Evolutionary conservation across 2,113 vertebrate genomes (phyloP).

Genomic region (Gopherus flavomarginatus): DNA sequence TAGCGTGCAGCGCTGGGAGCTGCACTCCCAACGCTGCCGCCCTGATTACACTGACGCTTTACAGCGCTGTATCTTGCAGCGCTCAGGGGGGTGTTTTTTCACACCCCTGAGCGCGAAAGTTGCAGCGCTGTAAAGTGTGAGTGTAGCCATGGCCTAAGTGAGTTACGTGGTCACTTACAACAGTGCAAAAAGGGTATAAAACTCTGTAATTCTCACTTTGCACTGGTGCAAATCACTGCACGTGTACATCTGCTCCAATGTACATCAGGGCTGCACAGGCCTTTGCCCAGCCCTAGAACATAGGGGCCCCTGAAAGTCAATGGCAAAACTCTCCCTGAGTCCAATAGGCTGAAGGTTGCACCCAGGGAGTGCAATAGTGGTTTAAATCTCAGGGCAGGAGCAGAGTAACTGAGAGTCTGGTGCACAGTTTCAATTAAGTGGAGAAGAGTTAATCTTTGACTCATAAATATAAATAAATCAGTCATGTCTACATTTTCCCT

Average conservation of each 20-base stretch:
- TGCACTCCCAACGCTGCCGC: too few species aligned
- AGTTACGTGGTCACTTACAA: not conserved
- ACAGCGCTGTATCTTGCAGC: too few species aligned
- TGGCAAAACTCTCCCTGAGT: not conserved
- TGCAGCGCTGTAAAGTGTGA: too few species aligned
- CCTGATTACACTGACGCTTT: too few species aligned
- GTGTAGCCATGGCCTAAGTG: too few species aligned
- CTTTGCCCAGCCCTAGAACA: not conserved
- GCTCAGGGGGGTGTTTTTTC: too few species aligned
- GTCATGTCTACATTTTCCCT: not conserved
- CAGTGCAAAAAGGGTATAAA: not conserved
- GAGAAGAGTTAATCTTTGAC: not conserved
- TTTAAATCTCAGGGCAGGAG: not conserved
- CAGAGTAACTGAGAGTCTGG: not conserved
- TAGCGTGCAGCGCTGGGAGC: too few species aligned
- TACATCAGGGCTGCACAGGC: too few species aligned
- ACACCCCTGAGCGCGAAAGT: too few species aligned
- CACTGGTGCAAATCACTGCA: not conserved
- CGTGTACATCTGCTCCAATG: not conserved
- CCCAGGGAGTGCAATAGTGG: not conserved
- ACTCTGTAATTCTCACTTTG: fast-evolving
- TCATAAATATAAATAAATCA: not conserved
- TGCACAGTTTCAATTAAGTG: not conserved
- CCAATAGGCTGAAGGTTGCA: not conserved
- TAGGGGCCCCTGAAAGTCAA: not conserved